Evolutionary conservation across 2,113 vertebrate species (phyloP).

Genomic region (Hippopotamus amphibius): DNA sequence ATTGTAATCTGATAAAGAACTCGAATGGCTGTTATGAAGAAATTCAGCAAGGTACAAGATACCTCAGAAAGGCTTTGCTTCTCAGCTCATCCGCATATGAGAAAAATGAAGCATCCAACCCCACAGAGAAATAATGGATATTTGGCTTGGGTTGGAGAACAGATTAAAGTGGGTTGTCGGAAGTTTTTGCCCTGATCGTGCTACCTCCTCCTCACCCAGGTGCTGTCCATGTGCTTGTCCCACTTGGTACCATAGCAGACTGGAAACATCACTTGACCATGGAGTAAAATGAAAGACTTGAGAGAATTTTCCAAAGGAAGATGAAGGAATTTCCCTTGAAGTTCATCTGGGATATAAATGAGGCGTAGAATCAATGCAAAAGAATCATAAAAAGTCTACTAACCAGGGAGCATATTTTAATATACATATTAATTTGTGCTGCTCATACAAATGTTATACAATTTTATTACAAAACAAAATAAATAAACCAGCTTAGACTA

Average conservation of each 20-base stretch:
- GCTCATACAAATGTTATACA: neutral
- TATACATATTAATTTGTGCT: neutral
- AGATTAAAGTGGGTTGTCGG: neutral
- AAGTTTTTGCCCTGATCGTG: neutral
- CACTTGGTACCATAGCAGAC: constrained; percentile 79
- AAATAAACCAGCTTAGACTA: neutral
- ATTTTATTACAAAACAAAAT: neutral
- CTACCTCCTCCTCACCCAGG: neutral
- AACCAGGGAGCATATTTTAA: neutral
- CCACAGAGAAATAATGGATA: neutral
- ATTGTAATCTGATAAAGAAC: neutral
- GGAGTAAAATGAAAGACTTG: constrained; percentile 80
- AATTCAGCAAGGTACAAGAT: neutral
- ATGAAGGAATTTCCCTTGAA: constrained; percentile 72
- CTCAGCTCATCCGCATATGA: neutral
- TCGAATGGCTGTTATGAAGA: neutral
- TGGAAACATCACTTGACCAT: constrained; percentile 83
- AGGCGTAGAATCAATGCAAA: constrained; percentile 11
- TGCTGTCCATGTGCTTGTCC: neutral
- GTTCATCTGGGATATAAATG: constrained; percentile 65
- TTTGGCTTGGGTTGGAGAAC: neutral
- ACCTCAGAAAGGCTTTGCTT: neutral
- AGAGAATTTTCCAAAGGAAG: constrained; percentile 65
- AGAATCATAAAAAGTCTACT: neutral
- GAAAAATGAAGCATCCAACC: neutral